Evolutionary conservation across 1,140 invertebrate species (phyloP).

Genomic region (Pentalonia nigronervosa): DNA sequence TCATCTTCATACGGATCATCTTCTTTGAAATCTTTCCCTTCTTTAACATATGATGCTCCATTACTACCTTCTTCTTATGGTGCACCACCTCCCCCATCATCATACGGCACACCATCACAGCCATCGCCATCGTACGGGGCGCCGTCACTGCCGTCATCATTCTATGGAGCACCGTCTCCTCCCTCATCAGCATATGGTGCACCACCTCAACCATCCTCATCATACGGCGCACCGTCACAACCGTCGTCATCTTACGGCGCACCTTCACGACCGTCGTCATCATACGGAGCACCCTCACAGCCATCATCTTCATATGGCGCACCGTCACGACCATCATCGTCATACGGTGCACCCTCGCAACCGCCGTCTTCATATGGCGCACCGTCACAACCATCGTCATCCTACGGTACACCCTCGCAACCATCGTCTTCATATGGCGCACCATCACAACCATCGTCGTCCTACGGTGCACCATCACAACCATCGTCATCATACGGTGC

Average conservation of each 20-base stretch:
- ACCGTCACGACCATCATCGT: conserved; percentile 62
- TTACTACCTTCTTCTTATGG: conserved; percentile 60
- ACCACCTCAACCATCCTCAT: conserved; percentile 48
- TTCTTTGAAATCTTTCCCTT: conserved; percentile 63
- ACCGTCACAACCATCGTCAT: conserved; percentile 51
- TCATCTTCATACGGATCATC: conserved; percentile 62
- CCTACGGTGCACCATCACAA: conserved; percentile 56
- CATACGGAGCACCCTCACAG: conserved; percentile 54
- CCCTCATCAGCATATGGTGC: conserved; percentile 56
- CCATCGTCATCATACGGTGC: conserved; percentile 58
- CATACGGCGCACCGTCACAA: conserved; percentile 56
- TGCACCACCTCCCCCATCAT: conserved; percentile 60
- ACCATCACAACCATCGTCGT: conserved; percentile 43
- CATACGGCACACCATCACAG: conserved; percentile 59
- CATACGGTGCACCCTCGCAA: conserved; percentile 60
- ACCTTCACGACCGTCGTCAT: conserved; percentile 57
- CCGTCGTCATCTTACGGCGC: conserved; percentile 64
- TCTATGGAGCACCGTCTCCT: conserved; percentile 44
- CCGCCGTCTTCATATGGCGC: conserved; percentile 60
- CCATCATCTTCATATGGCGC: conserved; percentile 58
- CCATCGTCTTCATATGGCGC: conserved; percentile 61
- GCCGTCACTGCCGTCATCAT: conserved; percentile 59
- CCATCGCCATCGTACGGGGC: conserved; percentile 50
- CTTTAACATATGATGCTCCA: conserved; percentile 59
- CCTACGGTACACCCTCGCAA: conserved; percentile 52